Base-by-base conservation (phyloP, 2,888 invertebrate genomes). In the Xanthorhoe spadicearia region DNA sequence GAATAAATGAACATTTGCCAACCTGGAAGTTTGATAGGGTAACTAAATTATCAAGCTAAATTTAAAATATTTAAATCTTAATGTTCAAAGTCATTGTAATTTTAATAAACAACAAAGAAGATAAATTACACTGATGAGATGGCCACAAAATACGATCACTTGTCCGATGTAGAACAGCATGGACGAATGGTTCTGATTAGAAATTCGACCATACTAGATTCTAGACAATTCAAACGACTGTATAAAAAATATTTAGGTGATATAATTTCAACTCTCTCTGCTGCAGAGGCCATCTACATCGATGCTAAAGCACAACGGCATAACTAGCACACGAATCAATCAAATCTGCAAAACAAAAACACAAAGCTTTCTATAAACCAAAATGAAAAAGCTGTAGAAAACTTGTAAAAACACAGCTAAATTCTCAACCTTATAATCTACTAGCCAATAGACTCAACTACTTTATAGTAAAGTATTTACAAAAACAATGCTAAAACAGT, bases 331-430 rank as follows among this genome's bases (percentile, higher is more conserved):
- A 48, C 28, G 6, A 43, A 43, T 43, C 3, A 13, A 43, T 17
- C 35, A 51, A 17, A 50, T 50, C 23, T 50, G 51, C 62, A 46
- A 51, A 54, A 32, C n/a, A 61, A 49, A 38, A 28, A 57, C 52
- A 57, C 35, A 43, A 58, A 56, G 48, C 10, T 49, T 46, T 54
- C 50, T 50, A n/a, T 18, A 54, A 8, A 17, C 48, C 18, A 35
- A 35, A 18, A 8, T 10, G 23, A 1, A 23, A 23, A 10, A 18
- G 15, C 7, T 5, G 35, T 32, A 32, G 32, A 32, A 32, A 32
- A 32, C 32, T 32, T 32, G 32, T 32, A 7, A 43, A 13, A 2
- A 43, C 13, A 43, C 13, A 13, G 2, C 38, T 13, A 43, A 43
- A 43, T 43, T 13, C 32, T 13, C 4, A 43, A 4, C 13, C 10